Evolutionary conservation across 2,888 invertebrate species (phyloP), one percentile per base, ranked within the genome.

Genomic region (Parnassius smintheus): DNA sequence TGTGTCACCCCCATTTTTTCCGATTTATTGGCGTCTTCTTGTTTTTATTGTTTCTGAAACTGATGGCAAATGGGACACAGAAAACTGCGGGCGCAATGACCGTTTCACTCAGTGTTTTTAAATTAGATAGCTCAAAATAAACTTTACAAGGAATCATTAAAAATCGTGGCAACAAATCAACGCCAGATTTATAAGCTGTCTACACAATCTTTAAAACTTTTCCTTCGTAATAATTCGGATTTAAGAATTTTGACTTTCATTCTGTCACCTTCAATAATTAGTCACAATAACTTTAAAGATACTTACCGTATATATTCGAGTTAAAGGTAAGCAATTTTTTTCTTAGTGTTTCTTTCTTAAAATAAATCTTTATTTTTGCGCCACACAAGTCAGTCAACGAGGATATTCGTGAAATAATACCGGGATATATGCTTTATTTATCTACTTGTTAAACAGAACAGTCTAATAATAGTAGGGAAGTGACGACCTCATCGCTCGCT

Each of bases 61-160:
- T 67, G 67, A 67, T 76, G 76, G 77, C 73, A 82, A 82, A 81
- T 80, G 75, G 71, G 72, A 73, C 73, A 71, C 70, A 72, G 72
- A 78, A 75, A 77, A 75, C 72, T 74, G 72, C 73, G 75, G 68
- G 80, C 76, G 69, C 81, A 80, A 77, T 70, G 80, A 81, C 81
- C 81, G 73, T 68, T 73, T 48, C 75, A 75, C 69, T 70, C 71
- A 64, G 3, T 56, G 60, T 75, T 76, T 70, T 75, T 69, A 69
- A 82, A 76, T 79, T 77, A 78, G 78, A 77, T 70, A 69, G 64
- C 73, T 70, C 68, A 75, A 77, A 77, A 74, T 72, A 70, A 66
- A 67, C 71, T 76, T 77, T 78, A 72, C 75, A 78, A 73, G 69
- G 72, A 76, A 72, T 75, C 77, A 82, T 82, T 81, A 82, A 81